phyloP scores from a whole-genome alignment of 1,140 invertebrate species.

The Drosophila baimaii region DNA sequence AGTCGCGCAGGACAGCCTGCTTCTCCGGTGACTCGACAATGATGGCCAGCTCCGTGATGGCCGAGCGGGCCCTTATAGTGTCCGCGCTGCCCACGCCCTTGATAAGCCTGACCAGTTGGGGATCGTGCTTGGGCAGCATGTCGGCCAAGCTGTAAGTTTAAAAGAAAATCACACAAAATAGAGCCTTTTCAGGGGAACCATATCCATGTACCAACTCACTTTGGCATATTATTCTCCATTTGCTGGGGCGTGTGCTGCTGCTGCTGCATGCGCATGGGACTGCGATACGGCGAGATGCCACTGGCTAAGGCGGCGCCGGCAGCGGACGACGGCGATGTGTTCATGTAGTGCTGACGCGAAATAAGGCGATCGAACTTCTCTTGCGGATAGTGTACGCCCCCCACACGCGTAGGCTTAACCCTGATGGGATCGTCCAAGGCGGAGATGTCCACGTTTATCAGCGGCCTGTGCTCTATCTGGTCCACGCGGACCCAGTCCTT shows the following conservation, averaged over 20 bases:
- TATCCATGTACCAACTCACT: constrained; percentile 31
- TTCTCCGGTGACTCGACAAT: constrained; percentile 83
- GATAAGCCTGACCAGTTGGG: constrained; percentile 79
- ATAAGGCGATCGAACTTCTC: constrained; percentile 84
- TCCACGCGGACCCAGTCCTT: constrained; percentile 79
- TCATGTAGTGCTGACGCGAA: constrained; percentile 62
- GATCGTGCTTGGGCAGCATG: constrained; percentile 81
- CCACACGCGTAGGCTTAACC: constrained; percentile 78
- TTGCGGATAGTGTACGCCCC: constrained; percentile 85
- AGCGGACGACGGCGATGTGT: constrained; percentile 54
- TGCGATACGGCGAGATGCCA: constrained; percentile 70
- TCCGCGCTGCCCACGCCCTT: constrained; percentile 75
- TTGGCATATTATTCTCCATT: constrained; percentile 65
- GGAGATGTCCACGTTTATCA: constrained; percentile 85
- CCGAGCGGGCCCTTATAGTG: constrained; percentile 75
- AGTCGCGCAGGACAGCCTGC: constrained; percentile 80
- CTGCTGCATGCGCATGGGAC: constrained; percentile 62
- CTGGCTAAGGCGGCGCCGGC: constrained; percentile 24
- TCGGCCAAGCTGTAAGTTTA: constrained; percentile 66
- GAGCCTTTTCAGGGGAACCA: not conserved
- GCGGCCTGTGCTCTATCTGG: constrained; percentile 82
- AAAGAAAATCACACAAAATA: not conserved
- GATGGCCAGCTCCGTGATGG: constrained; percentile 76
- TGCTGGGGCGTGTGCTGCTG: constrained; percentile 40
- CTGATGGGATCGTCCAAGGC: constrained; percentile 86